Base-by-base conservation (phyloP, 2,888 invertebrate species). In the Megamerina dolium region DNA sequence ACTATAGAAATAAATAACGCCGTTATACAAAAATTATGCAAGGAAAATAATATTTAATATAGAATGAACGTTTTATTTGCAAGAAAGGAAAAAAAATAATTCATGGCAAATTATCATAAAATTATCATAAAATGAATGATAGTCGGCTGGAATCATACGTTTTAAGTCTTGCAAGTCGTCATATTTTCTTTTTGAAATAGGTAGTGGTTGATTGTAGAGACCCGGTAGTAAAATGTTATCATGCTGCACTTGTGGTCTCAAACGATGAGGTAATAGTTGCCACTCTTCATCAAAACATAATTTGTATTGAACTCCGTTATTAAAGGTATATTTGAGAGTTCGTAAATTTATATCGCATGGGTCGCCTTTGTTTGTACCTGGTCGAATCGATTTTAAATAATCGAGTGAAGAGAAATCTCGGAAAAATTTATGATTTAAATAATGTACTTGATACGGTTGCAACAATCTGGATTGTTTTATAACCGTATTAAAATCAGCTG, bases 101-200 rank as follows among this genome's bases (percentile, higher is more conserved):
- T n/a, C n/a, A n/a, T 26, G 37, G 37, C 37, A 37, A 37, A 37
- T 37, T 35, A 19, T 35, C 42, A n/a, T n/a, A n/a, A n/a, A n/a
- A n/a, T n/a, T n/a, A n/a, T n/a, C n/a, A n/a, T n/a, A n/a, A n/a
- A n/a, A n/a, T n/a, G n/a, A n/a, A n/a, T n/a, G n/a, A n/a, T n/a
- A n/a, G n/a, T n/a, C n/a, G n/a, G n/a, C n/a, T n/a, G n/a, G n/a
- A n/a, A n/a, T n/a, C n/a, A n/a, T n/a, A n/a, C n/a, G 37, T 46
- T 46, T 41, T 20, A 43, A 46, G 16, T 43, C 42, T 33, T 43
- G 43, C 38, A 41, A 41, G 37, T 45, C 41, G 19, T 45, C 45
- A 45, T 45, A 41, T 41, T 45, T 38, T 41, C 45, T 45, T 45
- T 45, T 45, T 37, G 45, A 41, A 45, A 41, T 45, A 23, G 41